Evolutionary conservation across 2,888 invertebrate species (phyloP), one percentile per base, ranked within the genome.

Genomic region (Dioctria linearis): DNA sequence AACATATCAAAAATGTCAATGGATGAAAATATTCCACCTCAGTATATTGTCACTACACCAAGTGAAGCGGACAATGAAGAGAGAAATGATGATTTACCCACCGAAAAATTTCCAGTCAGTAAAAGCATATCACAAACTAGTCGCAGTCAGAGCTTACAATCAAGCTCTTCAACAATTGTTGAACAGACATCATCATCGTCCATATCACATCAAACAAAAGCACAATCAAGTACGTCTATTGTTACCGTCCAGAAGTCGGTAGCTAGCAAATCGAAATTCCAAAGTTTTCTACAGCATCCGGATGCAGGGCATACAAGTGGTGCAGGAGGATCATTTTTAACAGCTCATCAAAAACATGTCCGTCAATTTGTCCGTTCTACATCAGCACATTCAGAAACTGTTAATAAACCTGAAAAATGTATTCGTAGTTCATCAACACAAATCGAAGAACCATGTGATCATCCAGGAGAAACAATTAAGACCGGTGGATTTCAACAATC

Each of bases 201-300:
- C 0, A 88, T 91, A 83, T 91, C 91, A 86, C 91, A 88, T 75
- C 89, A 89, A 81, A 81, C 88, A 42, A 89, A 89, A 82, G 88
- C 89, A 0, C 87, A 88, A 80, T 89, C 89, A 3, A 88, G 88
- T 80, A 87, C 88, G 9, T 87, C 88, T 71, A 87, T 89, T 73
- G 85, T 87, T 5, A 86, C 86, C 9, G 82, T 86, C 49, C 87
- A 87, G 78, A 86, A 85, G 79, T 84, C 86, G 11, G 3, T 61
- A 5, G 49, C 79, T 46, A 80, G 66, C 5, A 89, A 88, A 82
- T 83, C 88, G 2, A 89, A 89, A 80, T 89, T 89, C 82, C 88
- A 88, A 75, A 89, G 89, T 79, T 89, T 89, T 71, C 83, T 89
- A 0, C 89, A 89, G 57, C 88, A 89, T 80, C 89, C 89, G 4